phyloP scores from a whole-genome alignment of 2,888 invertebrate genomes.

The Coleophora deauratella region DNA sequence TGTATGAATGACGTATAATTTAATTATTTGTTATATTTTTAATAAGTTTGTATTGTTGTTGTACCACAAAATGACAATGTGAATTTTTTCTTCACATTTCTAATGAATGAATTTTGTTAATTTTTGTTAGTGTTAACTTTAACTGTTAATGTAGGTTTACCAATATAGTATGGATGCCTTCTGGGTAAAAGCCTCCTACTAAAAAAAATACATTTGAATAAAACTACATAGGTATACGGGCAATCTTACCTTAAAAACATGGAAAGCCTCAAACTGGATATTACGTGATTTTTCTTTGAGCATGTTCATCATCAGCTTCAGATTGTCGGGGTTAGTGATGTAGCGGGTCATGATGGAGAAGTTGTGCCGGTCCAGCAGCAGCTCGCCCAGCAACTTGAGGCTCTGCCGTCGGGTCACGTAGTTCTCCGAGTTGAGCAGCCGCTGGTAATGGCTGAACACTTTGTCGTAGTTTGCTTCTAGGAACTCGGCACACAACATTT shows the following conservation, averaged over 20 bases:
- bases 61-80: too few relatives aligned
- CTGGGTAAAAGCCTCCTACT: too few relatives aligned
- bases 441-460: conserved; percentile 98
- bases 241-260: conserved; percentile 95
- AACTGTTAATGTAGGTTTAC: too few relatives aligned
- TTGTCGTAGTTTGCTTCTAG: conserved; percentile 99
- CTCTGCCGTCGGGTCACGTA: conserved; percentile 99
- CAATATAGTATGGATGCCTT: too few relatives aligned
- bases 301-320: conserved; percentile 99
- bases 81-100: too few relatives aligned
- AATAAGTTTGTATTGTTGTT: too few relatives aligned
- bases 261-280: conserved; percentile 99
- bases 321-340: conserved; percentile 99
- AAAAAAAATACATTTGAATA: too few relatives aligned
- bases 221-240: too few relatives aligned
- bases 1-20: too few relatives aligned
- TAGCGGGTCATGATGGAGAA: conserved; percentile 99
- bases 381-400: conserved; percentile 96
- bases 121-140: too few relatives aligned
- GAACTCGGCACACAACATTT: conserved; percentile 97
- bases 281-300: conserved; percentile 98
- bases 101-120: too few relatives aligned
- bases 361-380: conserved; percentile 98
- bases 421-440: conserved; percentile 98
- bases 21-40: background rate